Conservation (phyloP, 2,888 invertebrate species). For the Eilema caniola region DNA sequence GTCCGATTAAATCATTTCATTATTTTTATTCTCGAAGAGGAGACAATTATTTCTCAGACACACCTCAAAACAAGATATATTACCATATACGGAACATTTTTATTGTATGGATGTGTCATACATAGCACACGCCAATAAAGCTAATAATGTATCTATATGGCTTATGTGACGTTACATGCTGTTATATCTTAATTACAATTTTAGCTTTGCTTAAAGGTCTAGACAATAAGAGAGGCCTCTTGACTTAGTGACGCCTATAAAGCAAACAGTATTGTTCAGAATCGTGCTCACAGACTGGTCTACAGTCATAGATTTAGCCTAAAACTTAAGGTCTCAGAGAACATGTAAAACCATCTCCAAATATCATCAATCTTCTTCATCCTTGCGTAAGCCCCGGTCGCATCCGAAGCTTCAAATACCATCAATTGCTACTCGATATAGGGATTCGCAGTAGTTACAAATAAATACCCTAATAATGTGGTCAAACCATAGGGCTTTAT, state of each 20-base stretch:
- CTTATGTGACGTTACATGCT: neutral
- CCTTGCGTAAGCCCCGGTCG: too few relatives aligned
- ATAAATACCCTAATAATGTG: too few relatives aligned
- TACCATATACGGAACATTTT: slow-evolving; percentile 3
- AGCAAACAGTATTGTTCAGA: neutral
- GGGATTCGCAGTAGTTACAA: too few relatives aligned
- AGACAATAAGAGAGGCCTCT: too few relatives aligned
- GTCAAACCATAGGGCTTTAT: too few relatives aligned
- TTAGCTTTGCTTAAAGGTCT: neutral
- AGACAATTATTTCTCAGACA: neutral
- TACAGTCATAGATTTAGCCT: too few relatives aligned
- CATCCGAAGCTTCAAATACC: too few relatives aligned
- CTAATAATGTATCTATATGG: neutral
- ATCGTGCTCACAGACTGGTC: neutral
- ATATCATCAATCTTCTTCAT: too few relatives aligned
- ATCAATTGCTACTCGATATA: too few relatives aligned
- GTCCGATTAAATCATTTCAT: neutral
- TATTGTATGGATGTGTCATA: neutral
- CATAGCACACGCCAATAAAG: neutral
- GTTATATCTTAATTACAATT: neutral
- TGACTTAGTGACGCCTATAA: neutral
- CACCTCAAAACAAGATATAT: neutral
- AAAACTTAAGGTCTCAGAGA: too few relatives aligned
- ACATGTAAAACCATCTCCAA: too few relatives aligned
- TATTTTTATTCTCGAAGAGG: neutral